A percentile compares a stretch with the other conserved stretches of the same genome.
phyloP scores from a whole-genome alignment of 2,797 vertebrate species.

The Hipposideros larvatus region DNA sequence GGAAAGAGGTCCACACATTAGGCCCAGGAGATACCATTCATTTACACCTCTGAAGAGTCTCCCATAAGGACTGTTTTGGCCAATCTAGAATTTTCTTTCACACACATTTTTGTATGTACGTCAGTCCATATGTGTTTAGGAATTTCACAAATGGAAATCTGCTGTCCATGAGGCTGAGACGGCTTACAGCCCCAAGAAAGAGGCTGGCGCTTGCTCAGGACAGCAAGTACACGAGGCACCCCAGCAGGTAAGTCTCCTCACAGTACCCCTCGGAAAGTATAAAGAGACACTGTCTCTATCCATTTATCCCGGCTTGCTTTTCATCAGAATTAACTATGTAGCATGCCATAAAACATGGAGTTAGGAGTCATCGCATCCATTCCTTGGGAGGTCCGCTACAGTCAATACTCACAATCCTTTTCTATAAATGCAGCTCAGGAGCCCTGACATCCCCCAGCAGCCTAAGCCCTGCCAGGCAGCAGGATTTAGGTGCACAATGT shows the following conservation, averaged over 20 bases:
- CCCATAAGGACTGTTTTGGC: not conserved
- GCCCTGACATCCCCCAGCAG: not conserved
- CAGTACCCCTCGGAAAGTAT: not conserved
- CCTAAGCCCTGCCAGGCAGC: not conserved
- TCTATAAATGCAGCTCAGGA: not conserved
- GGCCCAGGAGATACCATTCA: not conserved
- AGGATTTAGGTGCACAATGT: not conserved
- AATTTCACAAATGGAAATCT: not conserved
- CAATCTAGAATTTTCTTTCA: not conserved
- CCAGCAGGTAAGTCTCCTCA: not conserved
- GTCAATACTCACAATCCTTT: not conserved
- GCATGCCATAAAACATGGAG: not conserved
- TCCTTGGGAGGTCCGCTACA: conserved; percentile 23
- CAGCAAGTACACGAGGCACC: not conserved
- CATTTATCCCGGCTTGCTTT: conserved; percentile 51
- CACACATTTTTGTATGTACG: not conserved
- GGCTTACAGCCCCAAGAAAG: not conserved
- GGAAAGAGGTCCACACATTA: not conserved
- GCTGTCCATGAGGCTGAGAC: not conserved
- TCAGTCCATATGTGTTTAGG: not conserved
- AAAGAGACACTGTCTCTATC: not conserved
- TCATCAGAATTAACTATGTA: not conserved
- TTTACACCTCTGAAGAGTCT: not conserved
- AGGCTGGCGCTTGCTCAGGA: not conserved
- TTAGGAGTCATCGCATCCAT: conserved; percentile 2